Conservation (phyloP, 2,888 invertebrate species). For the Andrena dorsata region DNA sequence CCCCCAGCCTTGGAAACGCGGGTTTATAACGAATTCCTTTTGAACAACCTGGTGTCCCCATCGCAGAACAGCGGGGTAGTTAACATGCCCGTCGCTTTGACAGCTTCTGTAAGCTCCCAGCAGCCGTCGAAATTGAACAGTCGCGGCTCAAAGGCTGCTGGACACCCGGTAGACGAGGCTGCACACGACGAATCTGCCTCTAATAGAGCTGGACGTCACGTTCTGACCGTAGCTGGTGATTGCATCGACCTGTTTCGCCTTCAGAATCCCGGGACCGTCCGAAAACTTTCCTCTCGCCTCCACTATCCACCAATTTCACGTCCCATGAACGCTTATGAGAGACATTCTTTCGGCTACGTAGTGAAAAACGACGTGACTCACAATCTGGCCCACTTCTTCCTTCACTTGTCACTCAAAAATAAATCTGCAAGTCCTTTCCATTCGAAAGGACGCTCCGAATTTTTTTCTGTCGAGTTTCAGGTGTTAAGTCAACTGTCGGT, state of each 20-base stretch:
- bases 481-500: too few relatives aligned
- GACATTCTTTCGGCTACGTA: neutral
- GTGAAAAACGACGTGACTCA: too few relatives aligned
- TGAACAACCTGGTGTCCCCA: neutral
- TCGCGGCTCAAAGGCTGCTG: slow-evolving; percentile 35
- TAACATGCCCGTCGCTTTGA: slow-evolving; percentile 38
- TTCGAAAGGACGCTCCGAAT: too few relatives aligned
- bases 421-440: too few relatives aligned
- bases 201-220: slow-evolving; percentile 36
- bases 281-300: neutral
- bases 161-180: slow-evolving; percentile 22
- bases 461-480: too few relatives aligned
- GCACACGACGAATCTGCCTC: slow-evolving; percentile 17
- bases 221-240: slow-evolving; percentile 23
- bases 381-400: too few relatives aligned
- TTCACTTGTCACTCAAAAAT: too few relatives aligned
- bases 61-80: neutral
- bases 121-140: slow-evolving; percentile 27
- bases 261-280: slow-evolving; percentile 10
- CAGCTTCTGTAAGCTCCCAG: slow-evolving; percentile 10
- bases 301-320: slow-evolving; percentile 2
- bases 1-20: neutral
- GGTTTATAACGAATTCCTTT: slow-evolving; percentile 29
- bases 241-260: slow-evolving; percentile 30
- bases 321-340: slow-evolving; percentile 11